Evolutionary conservation across 2,888 invertebrate genomes (phyloP).

Genomic region (Eupelmus urozonus): DNA sequence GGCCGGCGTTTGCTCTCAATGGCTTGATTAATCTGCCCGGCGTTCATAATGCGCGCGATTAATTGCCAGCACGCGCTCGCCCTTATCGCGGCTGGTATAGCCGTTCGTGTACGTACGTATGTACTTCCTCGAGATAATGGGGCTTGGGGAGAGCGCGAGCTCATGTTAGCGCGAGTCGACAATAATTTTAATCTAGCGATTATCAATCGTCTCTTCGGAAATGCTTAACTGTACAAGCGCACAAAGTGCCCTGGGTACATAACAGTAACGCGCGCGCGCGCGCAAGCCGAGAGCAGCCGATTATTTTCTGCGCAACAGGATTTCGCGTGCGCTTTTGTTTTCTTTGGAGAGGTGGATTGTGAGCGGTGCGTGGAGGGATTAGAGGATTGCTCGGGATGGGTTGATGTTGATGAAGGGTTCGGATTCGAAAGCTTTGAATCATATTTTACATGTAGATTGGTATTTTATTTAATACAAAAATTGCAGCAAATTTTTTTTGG

Average conservation of each 20-base stretch:
- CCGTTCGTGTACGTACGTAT: conserved; percentile 30
- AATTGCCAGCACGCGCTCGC: conserved; percentile 73
- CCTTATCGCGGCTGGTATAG: conserved; percentile 42
- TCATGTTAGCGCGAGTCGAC: neutral
- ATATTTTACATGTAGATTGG: too few species aligned
- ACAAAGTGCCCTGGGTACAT: neutral
- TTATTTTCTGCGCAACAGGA: conserved; percentile 6
- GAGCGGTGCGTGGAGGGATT: too few species aligned
- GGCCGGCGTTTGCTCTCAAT: conserved; percentile 38
- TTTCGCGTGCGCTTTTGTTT: neutral
- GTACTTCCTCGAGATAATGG: conserved; percentile 4
- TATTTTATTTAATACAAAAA: too few species aligned
- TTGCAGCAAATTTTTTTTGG: too few species aligned
- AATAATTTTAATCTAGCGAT: conserved; percentile 54
- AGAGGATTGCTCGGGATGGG: too few species aligned
- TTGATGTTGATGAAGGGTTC: too few species aligned
- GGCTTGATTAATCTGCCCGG: conserved; percentile 71
- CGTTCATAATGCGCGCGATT: conserved; percentile 65
- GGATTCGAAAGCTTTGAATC: too few species aligned
- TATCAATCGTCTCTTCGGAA: conserved; percentile 56
- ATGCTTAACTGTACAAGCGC: conserved; percentile 42
- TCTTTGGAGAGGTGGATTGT: too few species aligned
- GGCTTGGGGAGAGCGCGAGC: neutral
- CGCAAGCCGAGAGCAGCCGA: too few species aligned
- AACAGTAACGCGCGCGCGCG: conserved; percentile 38